phyloP scores from a whole-genome alignment of 2,888 invertebrate genomes.

The Nematopogon swammerdamellus region DNA sequence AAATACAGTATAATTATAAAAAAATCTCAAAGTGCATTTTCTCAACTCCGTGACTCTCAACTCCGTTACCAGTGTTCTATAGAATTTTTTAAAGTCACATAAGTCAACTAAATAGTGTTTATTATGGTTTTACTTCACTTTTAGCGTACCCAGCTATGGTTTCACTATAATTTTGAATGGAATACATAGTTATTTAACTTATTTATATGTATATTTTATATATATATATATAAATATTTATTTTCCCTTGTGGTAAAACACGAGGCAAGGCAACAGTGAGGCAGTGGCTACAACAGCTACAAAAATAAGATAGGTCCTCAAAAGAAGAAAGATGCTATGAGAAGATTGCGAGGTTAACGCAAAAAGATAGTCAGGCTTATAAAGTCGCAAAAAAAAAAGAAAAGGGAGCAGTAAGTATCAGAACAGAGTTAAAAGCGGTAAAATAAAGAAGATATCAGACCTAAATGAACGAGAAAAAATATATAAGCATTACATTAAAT shows the following conservation, averaged over 20 bases:
- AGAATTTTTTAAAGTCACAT: too few relatives aligned
- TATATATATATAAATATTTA: neutral
- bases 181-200: neutral
- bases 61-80: neutral
- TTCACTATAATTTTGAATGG: neutral
- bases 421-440: neutral
- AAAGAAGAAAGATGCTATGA: neutral
- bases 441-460: neutral
- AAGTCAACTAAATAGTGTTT: neutral
- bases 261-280: neutral
- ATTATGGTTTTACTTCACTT: neutral
- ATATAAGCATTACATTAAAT: neutral
- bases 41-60: neutral
- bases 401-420: neutral
- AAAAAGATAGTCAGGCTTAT: neutral
- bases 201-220: neutral
- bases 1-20: neutral
- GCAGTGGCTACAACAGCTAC: neutral
- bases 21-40: neutral
- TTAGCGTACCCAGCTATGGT: neutral
- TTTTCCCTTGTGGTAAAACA: neutral
- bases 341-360: neutral
- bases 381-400: neutral
- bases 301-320: neutral
- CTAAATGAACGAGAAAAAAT: conserved; percentile 1